Percentiles rank a stretch among this genome's conserved stretches.
Evolutionary conservation across 2,888 invertebrate species (phyloP).

Genomic region (Platynereis dumerilii): DNA sequence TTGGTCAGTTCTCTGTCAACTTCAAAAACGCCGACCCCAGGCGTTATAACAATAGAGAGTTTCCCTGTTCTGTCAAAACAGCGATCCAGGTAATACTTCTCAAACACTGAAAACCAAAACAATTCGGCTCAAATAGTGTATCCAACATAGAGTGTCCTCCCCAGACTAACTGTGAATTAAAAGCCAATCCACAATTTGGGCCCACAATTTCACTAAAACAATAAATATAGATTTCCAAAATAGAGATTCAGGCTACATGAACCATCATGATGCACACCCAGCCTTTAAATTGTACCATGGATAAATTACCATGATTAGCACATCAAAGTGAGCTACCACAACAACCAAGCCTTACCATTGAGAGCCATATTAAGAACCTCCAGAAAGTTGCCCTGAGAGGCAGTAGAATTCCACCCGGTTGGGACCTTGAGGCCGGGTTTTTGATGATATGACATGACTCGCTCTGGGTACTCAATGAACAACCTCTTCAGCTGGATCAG

Average conservation of each 20-base stretch:
- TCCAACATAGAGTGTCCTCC: not conserved
- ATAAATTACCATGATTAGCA: no score
- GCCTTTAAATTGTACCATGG: no score
- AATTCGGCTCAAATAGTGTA: no score
- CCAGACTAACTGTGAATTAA: not conserved
- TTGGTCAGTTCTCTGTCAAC: conserved; percentile 96
- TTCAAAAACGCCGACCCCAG: conserved; percentile 98
- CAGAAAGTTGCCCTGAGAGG: conserved; percentile 91
- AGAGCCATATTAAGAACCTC: conserved; percentile 99
- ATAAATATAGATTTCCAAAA: no score
- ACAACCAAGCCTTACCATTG: conserved; percentile 73
- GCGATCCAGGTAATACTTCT: conserved; percentile 95
- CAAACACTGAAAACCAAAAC: conserved; percentile 77
- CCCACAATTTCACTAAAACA: no score
- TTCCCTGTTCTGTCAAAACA: conserved; percentile 99
- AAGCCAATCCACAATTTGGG: not conserved
- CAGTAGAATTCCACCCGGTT: conserved; percentile 62
- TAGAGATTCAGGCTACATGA: no score
- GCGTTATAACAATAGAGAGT: conserved; percentile 95
- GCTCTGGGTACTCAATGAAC: conserved; percentile 88
- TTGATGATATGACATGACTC: conserved; percentile 87
- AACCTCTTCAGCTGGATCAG: conserved; percentile 83
- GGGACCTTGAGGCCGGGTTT: conserved; percentile 36
- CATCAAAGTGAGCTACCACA: no score
- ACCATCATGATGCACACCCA: no score